Conservation (phyloP, 2,113 vertebrate genomes). For the Polyodon spathula region DNA sequence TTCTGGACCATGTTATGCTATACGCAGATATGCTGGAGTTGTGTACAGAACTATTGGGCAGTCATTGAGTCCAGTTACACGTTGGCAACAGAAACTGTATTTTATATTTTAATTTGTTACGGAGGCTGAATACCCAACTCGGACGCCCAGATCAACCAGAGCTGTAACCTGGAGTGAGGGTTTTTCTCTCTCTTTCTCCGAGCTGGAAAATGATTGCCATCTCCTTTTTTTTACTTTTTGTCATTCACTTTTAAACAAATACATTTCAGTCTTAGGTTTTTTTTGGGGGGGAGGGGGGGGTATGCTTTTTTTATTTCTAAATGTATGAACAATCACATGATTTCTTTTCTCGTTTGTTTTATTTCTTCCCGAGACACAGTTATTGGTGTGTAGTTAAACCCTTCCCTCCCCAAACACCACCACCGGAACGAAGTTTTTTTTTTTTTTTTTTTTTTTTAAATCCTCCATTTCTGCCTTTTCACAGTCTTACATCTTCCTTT, state of each 20-base stretch:
- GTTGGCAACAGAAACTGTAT: too few relatives aligned
- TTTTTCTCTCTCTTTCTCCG: not conserved
- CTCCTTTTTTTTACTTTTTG: conserved; percentile 18
- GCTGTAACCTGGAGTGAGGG: not conserved
- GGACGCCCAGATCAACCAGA: too few relatives aligned
- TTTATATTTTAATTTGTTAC: too few relatives aligned
- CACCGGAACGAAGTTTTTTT: conserved; percentile 65
- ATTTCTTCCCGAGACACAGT: conserved; percentile 63
- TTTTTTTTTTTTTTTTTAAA: conserved; percentile 42
- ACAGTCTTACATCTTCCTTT: conserved; percentile 68
- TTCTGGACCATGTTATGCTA: too few relatives aligned
- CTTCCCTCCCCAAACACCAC: conserved; percentile 65
- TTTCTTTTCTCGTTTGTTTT: too few relatives aligned
- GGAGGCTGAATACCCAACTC: too few relatives aligned
- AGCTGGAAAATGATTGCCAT: too few relatives aligned
- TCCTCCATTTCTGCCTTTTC: conserved; percentile 65
- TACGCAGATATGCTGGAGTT: not conserved
- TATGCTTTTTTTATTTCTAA: conserved; percentile 64
- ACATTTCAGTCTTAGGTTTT: conserved; percentile 50
- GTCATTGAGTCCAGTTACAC: too few relatives aligned
- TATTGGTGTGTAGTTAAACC: conserved; percentile 65
- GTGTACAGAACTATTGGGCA: too few relatives aligned
- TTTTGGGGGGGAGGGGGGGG: too few relatives aligned
- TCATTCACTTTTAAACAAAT: conserved; percentile 44
- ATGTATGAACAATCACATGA: conserved; percentile 65